Conservation (phyloP, 1,140 invertebrate species). For the Maniola jurtina region DNA sequence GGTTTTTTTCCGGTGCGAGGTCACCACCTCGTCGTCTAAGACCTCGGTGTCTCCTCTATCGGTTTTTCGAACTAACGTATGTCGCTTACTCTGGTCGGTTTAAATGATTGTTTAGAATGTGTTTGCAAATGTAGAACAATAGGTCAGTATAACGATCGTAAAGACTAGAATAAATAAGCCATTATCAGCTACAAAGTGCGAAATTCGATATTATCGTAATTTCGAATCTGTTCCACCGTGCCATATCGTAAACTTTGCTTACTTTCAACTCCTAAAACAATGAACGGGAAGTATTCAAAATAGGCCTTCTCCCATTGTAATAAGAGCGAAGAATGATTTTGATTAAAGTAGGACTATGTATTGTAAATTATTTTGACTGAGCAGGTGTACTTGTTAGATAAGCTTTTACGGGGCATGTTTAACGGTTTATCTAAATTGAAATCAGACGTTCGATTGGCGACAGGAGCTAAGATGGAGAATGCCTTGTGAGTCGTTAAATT, state of each 20-base stretch:
- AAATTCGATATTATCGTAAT: conserved; percentile 9
- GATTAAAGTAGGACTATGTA: conserved; percentile 18
- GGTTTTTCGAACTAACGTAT: not conserved
- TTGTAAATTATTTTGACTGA: conserved; percentile 69
- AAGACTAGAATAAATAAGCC: conserved; percentile 5
- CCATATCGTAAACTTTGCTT: conserved; percentile 11
- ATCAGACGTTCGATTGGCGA: conserved; percentile 74
- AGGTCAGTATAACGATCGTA: not conserved
- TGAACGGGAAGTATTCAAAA: not conserved
- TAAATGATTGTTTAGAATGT: not conserved
- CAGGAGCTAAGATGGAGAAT: conserved; percentile 41
- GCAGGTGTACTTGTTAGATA: conserved; percentile 75
- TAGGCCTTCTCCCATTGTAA: not conserved
- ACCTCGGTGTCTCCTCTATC: no score
- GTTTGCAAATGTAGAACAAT: not conserved
- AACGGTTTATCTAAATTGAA: conserved; percentile 75
- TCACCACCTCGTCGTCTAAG: no score
- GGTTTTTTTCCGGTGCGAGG: no score
- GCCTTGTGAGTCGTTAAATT: conserved; percentile 5
- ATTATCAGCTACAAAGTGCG: conserved; percentile 3
- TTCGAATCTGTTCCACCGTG: conserved; percentile 5
- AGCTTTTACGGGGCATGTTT: conserved; percentile 71
- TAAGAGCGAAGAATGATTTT: conserved; percentile 6
- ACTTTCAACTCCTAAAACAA: not conserved
- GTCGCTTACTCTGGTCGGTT: not conserved